phyloP scores from a whole-genome alignment of 2,113 vertebrate species.

The Equus quagga region DNA sequence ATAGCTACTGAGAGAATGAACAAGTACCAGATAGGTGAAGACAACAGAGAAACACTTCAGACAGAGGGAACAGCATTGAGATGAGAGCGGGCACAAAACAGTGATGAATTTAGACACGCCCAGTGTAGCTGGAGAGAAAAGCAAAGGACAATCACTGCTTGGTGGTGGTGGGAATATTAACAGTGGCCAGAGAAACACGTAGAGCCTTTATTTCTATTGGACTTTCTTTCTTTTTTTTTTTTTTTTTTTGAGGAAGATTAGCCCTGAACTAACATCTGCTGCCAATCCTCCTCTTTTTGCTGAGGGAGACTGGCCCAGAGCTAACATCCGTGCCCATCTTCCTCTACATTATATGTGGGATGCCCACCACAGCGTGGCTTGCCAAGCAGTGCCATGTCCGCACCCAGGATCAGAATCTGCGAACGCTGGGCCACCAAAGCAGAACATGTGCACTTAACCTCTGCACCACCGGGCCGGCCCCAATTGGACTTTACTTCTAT shows the following conservation, averaged over 20 bases:
- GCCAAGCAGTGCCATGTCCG: too few relatives aligned
- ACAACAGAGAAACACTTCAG: background rate
- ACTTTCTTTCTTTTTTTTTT: background rate
- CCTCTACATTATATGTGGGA: too few relatives aligned
- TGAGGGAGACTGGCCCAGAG: too few relatives aligned
- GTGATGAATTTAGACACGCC: background rate
- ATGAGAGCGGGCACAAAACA: background rate
- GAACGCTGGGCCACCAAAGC: too few relatives aligned
- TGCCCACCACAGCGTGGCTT: too few relatives aligned
- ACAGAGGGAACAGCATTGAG: background rate
- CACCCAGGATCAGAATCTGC: too few relatives aligned
- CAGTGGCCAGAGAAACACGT: background rate
- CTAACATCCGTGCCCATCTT: too few relatives aligned
- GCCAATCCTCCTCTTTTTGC: too few relatives aligned
- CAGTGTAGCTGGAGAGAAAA: background rate
- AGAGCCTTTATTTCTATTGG: background rate
- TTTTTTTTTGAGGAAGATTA: too few relatives aligned
- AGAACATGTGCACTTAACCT: too few relatives aligned
- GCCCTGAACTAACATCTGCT: too few relatives aligned
- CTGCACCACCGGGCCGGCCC: too few relatives aligned
- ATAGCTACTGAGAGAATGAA: background rate
- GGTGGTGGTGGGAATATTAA: background rate
- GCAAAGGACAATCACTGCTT: background rate
- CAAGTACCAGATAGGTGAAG: background rate
- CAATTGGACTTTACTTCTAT: background rate